Conservation (phyloP, 2,797 vertebrate species). For the Coluber constrictor region DNA sequence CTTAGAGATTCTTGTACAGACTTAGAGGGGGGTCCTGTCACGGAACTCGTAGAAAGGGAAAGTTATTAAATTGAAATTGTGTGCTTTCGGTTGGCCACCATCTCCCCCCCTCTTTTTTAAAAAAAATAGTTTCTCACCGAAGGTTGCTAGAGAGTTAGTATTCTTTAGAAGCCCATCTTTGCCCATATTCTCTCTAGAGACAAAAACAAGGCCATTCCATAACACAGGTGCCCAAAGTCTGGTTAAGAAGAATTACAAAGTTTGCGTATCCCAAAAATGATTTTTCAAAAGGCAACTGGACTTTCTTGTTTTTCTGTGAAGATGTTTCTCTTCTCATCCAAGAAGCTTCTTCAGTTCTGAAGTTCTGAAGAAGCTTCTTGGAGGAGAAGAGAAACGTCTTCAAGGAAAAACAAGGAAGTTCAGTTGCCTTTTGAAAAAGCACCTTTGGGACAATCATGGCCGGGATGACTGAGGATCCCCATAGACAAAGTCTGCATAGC, state of each 20-base stretch:
- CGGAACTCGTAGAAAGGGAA: conserved; percentile 52
- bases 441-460: background rate
- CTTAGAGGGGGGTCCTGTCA: conserved; percentile 53
- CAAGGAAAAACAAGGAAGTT: background rate
- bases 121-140: background rate
- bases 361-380: background rate
- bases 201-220: background rate
- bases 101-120: conserved; percentile 19
- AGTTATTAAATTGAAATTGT: conserved; percentile 56
- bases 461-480: background rate
- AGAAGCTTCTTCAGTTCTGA: background rate
- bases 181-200: background rate
- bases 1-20: conserved; percentile 59
- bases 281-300: background rate
- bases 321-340: background rate
- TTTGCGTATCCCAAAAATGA: background rate
- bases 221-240: background rate
- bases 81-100: conserved; percentile 43
- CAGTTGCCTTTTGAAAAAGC: background rate
- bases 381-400: background rate
- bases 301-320: background rate
- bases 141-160: background rate
- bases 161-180: conserved; percentile 2
- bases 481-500: background rate
- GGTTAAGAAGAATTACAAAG: background rate